Percentiles rank a stretch among this genome's conserved stretches.
phyloP scores from a whole-genome alignment of 2,888 invertebrate genomes.

The Xestia ashworthii region DNA sequence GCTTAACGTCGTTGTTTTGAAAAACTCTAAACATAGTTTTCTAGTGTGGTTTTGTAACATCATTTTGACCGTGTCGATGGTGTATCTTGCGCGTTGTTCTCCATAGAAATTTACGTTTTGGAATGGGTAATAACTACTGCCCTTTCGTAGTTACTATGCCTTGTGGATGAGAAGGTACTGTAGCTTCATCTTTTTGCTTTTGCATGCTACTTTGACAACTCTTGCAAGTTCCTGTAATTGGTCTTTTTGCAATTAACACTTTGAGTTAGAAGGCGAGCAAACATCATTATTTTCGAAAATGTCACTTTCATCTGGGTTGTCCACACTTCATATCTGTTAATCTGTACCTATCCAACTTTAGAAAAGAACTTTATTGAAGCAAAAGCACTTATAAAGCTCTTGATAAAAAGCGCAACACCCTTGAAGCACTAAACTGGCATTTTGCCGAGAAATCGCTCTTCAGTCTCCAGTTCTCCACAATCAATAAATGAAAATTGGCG shows the following conservation, averaged over 20 bases:
- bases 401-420: conserved; percentile 23
- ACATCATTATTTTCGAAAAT: neutral
- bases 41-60: neutral
- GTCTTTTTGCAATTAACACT: neutral
- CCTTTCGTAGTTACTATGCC: too few relatives aligned
- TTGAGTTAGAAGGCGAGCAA: neutral
- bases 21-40: too few relatives aligned
- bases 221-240: neutral
- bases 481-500: conserved; percentile 56
- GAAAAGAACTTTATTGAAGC: neutral
- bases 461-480: conserved; percentile 3
- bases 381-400: neutral
- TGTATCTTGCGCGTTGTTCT: too few relatives aligned
- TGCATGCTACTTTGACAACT: neutral
- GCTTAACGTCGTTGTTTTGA: neutral
- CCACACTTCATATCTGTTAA: neutral
- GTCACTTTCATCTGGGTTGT: neutral
- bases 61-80: too few relatives aligned
- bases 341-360: neutral
- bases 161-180: neutral
- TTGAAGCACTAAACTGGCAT: conserved; percentile 33
- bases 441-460: conserved; percentile 30
- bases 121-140: too few relatives aligned
- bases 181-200: neutral
- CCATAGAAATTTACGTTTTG: too few relatives aligned